These are phyloP conservation scores for Saimiri boliviensis DNA, from an alignment of 2,113 vertebrate genomes.

Conservation along the genomic window DNA sequence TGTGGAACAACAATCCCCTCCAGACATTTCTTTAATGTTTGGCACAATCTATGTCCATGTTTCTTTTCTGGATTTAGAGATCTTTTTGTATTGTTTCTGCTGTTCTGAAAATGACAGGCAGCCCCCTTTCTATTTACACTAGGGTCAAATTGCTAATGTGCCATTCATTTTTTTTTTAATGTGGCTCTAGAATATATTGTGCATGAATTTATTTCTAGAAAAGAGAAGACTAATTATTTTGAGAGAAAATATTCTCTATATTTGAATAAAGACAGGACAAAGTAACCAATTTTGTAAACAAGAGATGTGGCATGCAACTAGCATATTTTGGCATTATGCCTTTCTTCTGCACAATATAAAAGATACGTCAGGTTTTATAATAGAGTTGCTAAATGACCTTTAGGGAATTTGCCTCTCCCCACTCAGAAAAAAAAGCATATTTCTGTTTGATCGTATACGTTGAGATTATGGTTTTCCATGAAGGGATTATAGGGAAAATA, in stretches of 20 bases:
- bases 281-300: neutral
- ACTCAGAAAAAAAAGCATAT: neutral
- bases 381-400: neutral
- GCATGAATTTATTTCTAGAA: neutral
- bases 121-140: slow-evolving; percentile 49
- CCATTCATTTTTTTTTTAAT: neutral
- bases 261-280: neutral
- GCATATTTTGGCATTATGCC: neutral
- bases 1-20: slow-evolving; percentile 64
- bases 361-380: neutral
- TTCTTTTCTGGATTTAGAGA: slow-evolving; percentile 9
- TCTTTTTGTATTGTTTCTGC: slow-evolving; percentile 30
- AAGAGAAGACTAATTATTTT: slow-evolving; percentile 1
- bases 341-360: neutral
- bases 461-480: neutral
- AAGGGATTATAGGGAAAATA: neutral
- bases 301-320: neutral
- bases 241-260: neutral
- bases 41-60: slow-evolving; percentile 22
- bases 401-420: neutral
- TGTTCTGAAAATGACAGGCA: slow-evolving; percentile 27
- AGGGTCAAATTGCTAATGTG: neutral
- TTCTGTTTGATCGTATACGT: neutral
- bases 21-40: neutral
- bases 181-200: neutral